Percentiles rank a stretch among this genome's conserved stretches.
Conservation (phyloP, 53 echinoderm and acorn worm genomes). For the Hippasteria phrygiana region DNA sequence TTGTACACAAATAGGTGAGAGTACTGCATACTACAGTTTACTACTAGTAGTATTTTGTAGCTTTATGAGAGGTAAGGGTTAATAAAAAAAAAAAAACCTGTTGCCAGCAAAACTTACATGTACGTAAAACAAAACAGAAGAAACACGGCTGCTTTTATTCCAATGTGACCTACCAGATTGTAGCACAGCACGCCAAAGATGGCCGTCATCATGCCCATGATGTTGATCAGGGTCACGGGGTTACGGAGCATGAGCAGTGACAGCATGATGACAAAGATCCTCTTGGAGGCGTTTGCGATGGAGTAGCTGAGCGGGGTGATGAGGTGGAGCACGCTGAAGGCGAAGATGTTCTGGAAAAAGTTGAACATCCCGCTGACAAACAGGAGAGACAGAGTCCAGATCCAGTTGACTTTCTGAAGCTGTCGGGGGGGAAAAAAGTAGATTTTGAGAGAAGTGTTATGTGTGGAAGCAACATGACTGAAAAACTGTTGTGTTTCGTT, state of each 20-base stretch:
- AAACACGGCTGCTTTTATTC: not conserved
- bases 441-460: not conserved
- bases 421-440: slow-evolving; percentile 36
- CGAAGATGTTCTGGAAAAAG: slow-evolving; percentile 97
- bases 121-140: no score
- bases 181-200: slow-evolving; percentile 93
- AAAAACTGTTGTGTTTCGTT: no score
- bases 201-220: slow-evolving; percentile 90
- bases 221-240: slow-evolving; percentile 90
- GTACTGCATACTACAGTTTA: no score
- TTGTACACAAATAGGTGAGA: no score
- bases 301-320: slow-evolving; percentile 96
- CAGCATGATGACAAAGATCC: slow-evolving; percentile 86
- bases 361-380: slow-evolving; percentile 85
- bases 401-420: slow-evolving; percentile 81
- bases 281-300: slow-evolving; percentile 95
- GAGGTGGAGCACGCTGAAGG: slow-evolving; percentile 93
- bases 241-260: slow-evolving; percentile 92
- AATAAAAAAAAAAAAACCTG: no score
- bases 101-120: no score
- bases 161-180: slow-evolving; percentile 78
- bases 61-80: no score
- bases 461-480: no score
- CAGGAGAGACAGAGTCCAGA: slow-evolving; percentile 76
- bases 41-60: no score